Percentiles rank a stretch among this genome's conserved stretches.
Conservation (phyloP, 2,797 vertebrate genomes). For the Halcyon badia region DNA sequence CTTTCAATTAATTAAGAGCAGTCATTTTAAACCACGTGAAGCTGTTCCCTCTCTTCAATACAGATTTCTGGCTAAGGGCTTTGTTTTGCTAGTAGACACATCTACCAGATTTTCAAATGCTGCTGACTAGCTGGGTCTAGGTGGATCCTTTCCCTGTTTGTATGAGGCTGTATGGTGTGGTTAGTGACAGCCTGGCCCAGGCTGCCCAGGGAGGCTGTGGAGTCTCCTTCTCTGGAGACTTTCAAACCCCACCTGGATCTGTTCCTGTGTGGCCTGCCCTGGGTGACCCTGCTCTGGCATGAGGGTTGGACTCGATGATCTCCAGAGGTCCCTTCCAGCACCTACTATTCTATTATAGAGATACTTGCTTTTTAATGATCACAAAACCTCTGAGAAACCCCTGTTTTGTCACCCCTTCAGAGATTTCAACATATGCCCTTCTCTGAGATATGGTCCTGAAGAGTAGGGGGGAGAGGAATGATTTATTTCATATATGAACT, state of each 20-base stretch:
- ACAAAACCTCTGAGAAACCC: background rate
- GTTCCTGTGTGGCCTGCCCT: too few relatives aligned
- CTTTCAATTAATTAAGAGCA: background rate
- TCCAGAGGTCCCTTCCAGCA: too few relatives aligned
- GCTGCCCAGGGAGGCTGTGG: too few relatives aligned
- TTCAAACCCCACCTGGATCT: too few relatives aligned
- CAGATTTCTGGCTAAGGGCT: background rate
- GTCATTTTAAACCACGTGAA: background rate
- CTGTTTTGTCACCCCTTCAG: background rate
- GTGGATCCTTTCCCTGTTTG: background rate
- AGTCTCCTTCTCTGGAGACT: too few relatives aligned
- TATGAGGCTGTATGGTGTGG: background rate
- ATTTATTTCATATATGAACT: background rate
- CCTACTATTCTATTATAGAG: background rate
- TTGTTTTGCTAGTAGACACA: background rate
- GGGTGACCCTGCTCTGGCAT: too few relatives aligned
- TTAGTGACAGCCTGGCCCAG: too few relatives aligned
- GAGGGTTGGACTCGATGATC: too few relatives aligned
- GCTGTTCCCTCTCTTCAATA: accelerated
- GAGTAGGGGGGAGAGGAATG: background rate
- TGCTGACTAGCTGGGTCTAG: background rate
- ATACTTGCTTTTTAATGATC: background rate
- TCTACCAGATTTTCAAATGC: background rate
- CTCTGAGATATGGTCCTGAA: accelerated
- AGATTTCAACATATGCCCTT: background rate